phyloP scores from a whole-genome alignment of 1,140 invertebrate species.

The Sycobia sp. region DNA sequence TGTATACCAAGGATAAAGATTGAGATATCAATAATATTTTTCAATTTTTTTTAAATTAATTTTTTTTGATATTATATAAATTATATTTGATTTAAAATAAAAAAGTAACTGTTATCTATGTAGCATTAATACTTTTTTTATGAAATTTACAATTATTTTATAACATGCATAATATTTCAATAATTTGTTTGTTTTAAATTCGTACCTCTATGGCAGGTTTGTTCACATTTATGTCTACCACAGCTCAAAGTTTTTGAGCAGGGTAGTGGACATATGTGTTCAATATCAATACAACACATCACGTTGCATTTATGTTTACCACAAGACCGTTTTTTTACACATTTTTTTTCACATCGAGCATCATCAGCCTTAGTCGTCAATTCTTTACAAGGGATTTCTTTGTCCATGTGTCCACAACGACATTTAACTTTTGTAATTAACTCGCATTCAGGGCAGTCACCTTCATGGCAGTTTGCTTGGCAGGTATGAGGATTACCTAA shows the following conservation, averaged over 20 bases:
- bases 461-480: slow-evolving; percentile 76
- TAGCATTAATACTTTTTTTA: too few species aligned
- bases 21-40: too few species aligned
- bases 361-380: slow-evolving; percentile 73
- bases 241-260: slow-evolving; percentile 84
- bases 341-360: slow-evolving; percentile 83
- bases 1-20: too few species aligned
- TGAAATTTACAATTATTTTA: background rate
- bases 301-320: slow-evolving; percentile 89
- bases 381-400: slow-evolving; percentile 80
- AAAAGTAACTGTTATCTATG: too few species aligned
- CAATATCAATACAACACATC: slow-evolving; percentile 82
- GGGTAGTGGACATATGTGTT: slow-evolving; percentile 82
- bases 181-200: background rate
- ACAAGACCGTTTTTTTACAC: slow-evolving; percentile 85
- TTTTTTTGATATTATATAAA: background rate
- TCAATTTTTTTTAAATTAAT: background rate
- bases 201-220: slow-evolving; percentile 82
- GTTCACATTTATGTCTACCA: slow-evolving; percentile 85
- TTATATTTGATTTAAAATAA: too few species aligned
- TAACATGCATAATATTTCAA: background rate
- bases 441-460: slow-evolving; percentile 81
- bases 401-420: slow-evolving; percentile 87
- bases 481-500: slow-evolving; percentile 75
- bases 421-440: slow-evolving; percentile 80